Percentiles rank a stretch among this genome's conserved stretches.
Evolutionary conservation across 2,888 invertebrate species (phyloP).

Genomic region (Ochropleura leucogaster): DNA sequence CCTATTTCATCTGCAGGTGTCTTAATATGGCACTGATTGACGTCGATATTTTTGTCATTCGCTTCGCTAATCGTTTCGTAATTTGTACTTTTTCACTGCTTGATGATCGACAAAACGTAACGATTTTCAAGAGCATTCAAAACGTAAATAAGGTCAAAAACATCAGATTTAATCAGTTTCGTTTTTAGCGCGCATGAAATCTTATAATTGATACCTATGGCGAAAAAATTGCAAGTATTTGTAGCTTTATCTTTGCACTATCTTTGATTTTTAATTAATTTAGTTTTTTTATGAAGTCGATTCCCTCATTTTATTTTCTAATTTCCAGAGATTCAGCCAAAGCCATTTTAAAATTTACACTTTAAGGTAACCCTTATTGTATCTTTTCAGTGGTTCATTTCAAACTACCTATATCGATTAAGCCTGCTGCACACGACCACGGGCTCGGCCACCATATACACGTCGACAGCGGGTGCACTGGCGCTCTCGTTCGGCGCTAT

Average conservation of each 20-base stretch:
- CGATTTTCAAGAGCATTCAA: background rate
- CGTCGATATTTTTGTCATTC: too few species aligned
- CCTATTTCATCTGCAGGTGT: too few species aligned
- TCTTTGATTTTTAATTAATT: too few species aligned
- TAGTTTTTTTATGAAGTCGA: too few species aligned
- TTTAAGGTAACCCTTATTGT: background rate
- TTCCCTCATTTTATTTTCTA: background rate
- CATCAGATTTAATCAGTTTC: too few species aligned
- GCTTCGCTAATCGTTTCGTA: too few species aligned
- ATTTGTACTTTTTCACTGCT: too few species aligned
- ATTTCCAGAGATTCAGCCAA: background rate
- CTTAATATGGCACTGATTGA: too few species aligned
- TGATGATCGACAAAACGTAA: too few species aligned
- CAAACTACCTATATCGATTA: constrained; percentile 97
- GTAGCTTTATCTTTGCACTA: too few species aligned
- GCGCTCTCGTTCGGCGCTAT: constrained; percentile 96
- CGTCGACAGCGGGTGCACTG: constrained; percentile 97
- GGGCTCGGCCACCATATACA: constrained; percentile 96
- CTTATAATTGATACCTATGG: too few species aligned
- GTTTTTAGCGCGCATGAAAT: background rate
- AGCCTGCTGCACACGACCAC: constrained; percentile 96
- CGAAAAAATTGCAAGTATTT: too few species aligned
- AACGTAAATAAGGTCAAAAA: background rate
- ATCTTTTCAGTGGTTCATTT: constrained; percentile 96
- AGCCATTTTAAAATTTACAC: background rate